Percentiles rank a stretch among this genome's conserved stretches.
These are phyloP conservation scores for Campoletis sonorensis DNA, from an alignment of 1,140 invertebrate genomes.

Conservation along the genomic window DNA sequence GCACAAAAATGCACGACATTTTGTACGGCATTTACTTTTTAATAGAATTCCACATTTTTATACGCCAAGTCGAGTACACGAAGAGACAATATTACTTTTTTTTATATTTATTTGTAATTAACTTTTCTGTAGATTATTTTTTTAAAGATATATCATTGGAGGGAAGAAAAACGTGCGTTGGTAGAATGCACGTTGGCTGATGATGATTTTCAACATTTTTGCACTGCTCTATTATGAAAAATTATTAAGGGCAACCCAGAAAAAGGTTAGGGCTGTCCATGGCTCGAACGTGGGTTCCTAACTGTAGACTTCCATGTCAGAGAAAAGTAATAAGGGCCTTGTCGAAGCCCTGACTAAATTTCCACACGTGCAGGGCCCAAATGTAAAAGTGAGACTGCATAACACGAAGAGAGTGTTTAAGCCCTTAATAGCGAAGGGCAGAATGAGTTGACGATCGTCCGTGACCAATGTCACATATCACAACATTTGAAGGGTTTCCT, in stretches of 20 bases:
- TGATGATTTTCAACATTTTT: not conserved
- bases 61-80: conserved; percentile 21
- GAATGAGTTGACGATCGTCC: conserved; percentile 17
- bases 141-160: too few relatives aligned
- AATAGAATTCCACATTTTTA: conserved; percentile 30
- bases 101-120: not conserved
- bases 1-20: conserved; percentile 41
- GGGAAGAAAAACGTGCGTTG: too few relatives aligned
- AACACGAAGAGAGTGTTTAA: not conserved
- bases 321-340: too few relatives aligned
- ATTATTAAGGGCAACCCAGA: too few relatives aligned
- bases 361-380: too few relatives aligned
- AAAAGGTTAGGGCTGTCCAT: too few relatives aligned
- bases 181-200: not conserved
- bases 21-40: not conserved
- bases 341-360: too few relatives aligned
- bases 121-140: not conserved
- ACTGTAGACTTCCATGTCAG: too few relatives aligned
- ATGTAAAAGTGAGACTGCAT: too few relatives aligned
- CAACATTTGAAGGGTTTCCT: not conserved
- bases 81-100: not conserved
- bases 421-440: not conserved
- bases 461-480: conserved; percentile 4
- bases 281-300: too few relatives aligned
- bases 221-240: too few relatives aligned